These are phyloP conservation scores for Stegodyphus dumicola DNA, from an alignment of 1,140 invertebrate species.

Conservation along the genomic window DNA sequence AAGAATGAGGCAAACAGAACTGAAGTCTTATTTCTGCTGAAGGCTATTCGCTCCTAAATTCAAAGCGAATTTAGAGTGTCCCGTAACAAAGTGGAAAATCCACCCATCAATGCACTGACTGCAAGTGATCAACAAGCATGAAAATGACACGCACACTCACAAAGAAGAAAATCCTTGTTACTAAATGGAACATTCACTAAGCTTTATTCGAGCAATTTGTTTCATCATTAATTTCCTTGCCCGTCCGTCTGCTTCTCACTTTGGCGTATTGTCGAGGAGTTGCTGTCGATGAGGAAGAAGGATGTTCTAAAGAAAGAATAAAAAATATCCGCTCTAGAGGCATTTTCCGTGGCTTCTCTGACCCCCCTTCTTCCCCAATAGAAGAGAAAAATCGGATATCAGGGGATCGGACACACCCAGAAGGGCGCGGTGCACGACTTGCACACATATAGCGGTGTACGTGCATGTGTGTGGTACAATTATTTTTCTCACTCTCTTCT, in stretches of 20 bases:
- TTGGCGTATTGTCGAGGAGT: conserved; percentile 4
- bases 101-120: too few relatives aligned
- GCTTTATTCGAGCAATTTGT: conserved; percentile 11
- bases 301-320: background rate
- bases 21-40: too few relatives aligned
- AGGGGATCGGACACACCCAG: conserved; percentile 4
- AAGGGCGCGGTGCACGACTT: conserved; percentile 3
- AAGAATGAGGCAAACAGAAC: too few relatives aligned
- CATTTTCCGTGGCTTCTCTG: too few relatives aligned
- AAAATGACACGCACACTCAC: background rate
- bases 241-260: background rate
- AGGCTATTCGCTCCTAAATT: too few relatives aligned
- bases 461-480: conserved; percentile 8
- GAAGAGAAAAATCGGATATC: conserved; percentile 14
- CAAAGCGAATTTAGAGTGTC: too few relatives aligned
- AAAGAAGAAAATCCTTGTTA: background rate
- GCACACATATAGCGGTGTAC: background rate
- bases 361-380: too few relatives aligned
- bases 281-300: background rate
- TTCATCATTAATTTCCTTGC: conserved; percentile 15
- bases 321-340: too few relatives aligned
- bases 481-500: background rate
- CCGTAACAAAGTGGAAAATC: too few relatives aligned
- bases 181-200: background rate
- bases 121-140: too few relatives aligned